Evolutionary conservation across 2,888 invertebrate species (phyloP), one percentile per base, ranked within the genome.

Genomic region (Andrena praecox): DNA sequence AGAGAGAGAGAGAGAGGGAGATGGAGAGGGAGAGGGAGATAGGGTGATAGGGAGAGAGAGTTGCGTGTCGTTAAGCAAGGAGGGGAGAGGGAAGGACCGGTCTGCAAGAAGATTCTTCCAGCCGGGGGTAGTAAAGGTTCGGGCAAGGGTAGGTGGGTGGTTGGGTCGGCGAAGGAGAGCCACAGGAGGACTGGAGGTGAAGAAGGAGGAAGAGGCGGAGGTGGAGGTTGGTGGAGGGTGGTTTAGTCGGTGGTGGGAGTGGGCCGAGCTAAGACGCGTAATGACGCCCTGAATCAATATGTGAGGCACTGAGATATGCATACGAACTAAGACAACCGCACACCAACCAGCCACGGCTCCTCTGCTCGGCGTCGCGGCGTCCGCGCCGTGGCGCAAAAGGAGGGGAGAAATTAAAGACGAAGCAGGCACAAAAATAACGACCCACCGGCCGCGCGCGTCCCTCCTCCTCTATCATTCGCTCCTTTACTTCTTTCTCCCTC

Each of bases 261-360:
- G 90, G 91, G 90, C 92, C 91, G 92, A 93, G 92, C 93, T 93
- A 93, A 93, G 92, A 93, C 93, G 93, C 92, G 93, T 93, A 93
- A 93, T 93, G 93, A 93, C 93, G 93, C 92, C 93, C 93, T 93
- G 93, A 93, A 93, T 93, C 93, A 93, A 93, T 93, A 94, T 93
- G 93, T 93, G 93, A 93, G 93, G 92, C 93, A 93, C 93, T 93
- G 93, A 93, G 93, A 93, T 93, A 93, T 93, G 93, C 93, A 93
- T 93, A 93, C 93, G 93, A 93, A 93, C 93, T 93, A 93, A 93
- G 93, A 93, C 93, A 93, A 93, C 91, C 93, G 91, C 91, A 82
- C 89, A 86, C 89, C 82, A 84, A 80, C 85, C 85, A 85, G 82
- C 86, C 80, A 79, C 81, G 80, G 82, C 85, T 87, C 79, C 85